Base-by-base conservation (phyloP, 1,140 invertebrate genomes). In the Chionoecetes opilio region DNA sequence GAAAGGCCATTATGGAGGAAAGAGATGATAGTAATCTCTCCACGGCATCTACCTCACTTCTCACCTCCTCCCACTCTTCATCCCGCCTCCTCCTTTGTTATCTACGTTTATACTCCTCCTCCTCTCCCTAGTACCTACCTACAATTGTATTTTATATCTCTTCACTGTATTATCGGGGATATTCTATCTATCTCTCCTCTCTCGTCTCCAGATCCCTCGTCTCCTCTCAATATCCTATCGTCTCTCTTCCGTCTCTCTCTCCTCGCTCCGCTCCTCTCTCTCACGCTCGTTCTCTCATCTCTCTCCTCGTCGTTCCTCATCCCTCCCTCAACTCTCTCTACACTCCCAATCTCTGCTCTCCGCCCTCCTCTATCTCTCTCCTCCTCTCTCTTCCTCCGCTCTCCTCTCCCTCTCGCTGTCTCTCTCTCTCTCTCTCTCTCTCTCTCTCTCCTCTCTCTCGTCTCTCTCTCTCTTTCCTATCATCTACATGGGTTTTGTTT, bases 61-160 rank as follows among this genome's bases (percentile, higher is more conserved):
- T 41, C 38, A 14, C 53, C 53, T 63, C 53, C 53, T 63, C 53
- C 53, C 26, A 8, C 53, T 63, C 53, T 21, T 63, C 53, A 8
- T 63, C 53, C 53, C 63, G 26, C 63, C 26, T n/a, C 63, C 63
- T n/a, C 26, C 46, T 53, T 9, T 0, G 11, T 9, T 9, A 3
- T 9, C 46, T 75, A 17, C 63, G 26, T 26, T 75, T 26, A 17
- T 75, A 17, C 63, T 75, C 63, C 63, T 75, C 63, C 63, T 75
- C 63, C 63, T 75, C 63, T 26, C n/a, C 63, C 63, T 75, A 26
- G 46, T 53, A 53, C 46, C 46, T 53, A 53, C 63, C 26, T 75
- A n/a, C 63, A 75, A n/a, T n/a, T 75, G 63, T 75, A 75, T 75
- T 75, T n/a, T n/a, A n/a, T 75, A 75, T 75, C 63, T 75, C 63